These are phyloP conservation scores for Euthynnus affinis DNA, from an alignment of 2,797 vertebrate species.

Conservation along the genomic window DNA sequence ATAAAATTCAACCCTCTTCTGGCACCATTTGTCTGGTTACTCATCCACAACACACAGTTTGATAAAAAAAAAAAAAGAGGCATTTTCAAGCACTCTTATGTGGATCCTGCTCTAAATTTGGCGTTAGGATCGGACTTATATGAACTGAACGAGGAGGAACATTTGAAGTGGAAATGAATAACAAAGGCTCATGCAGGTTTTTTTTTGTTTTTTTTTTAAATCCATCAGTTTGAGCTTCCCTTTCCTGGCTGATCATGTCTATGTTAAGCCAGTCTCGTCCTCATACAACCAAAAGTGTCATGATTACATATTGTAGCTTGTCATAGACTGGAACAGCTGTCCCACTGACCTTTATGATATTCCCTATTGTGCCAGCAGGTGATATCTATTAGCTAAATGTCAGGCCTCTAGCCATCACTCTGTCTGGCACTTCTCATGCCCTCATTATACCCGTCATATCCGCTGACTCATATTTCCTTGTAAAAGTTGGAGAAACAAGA, in stretches of 20 bases:
- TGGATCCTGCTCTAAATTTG: slow-evolving; percentile 10
- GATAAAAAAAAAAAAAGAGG: too few species aligned
- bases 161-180: too few species aligned
- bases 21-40: too few species aligned
- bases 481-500: neutral
- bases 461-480: slow-evolving; percentile 4
- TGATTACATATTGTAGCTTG: neutral
- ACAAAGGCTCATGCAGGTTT: neutral
- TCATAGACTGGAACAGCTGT: slow-evolving; percentile 16
- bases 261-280: too few species aligned
- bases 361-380: slow-evolving; percentile 43
- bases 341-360: slow-evolving; percentile 39
- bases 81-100: neutral
- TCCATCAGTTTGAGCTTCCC: neutral
- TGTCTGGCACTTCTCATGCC: too few species aligned
- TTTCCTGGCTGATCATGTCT: too few species aligned
- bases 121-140: neutral
- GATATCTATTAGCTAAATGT: slow-evolving; percentile 37
- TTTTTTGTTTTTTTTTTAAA: too few species aligned
- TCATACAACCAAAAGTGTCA: neutral
- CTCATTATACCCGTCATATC: neutral
- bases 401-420: slow-evolving; percentile 22
- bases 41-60: too few species aligned
- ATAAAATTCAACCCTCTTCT: too few species aligned
- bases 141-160: neutral